Conservation (phyloP, 2,797 vertebrate species). For the Girardinus metallicus region DNA sequence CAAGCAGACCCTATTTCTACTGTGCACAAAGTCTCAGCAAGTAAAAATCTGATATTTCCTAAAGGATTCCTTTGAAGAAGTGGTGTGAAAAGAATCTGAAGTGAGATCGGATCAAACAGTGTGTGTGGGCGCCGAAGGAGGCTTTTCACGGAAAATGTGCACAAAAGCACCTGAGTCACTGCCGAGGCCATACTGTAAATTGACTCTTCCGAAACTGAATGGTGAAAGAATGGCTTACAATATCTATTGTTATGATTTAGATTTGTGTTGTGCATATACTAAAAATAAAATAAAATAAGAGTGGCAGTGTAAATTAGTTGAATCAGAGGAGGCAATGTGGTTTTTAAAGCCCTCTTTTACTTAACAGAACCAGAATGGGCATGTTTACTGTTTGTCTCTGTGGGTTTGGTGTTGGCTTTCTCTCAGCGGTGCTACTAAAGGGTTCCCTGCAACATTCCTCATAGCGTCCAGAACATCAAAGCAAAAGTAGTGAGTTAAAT, state of each 20-base stretch:
- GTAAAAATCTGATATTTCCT: slow-evolving; percentile 5
- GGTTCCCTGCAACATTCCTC: slow-evolving; percentile 24
- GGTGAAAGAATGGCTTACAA: slow-evolving; percentile 6
- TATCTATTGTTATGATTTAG: background rate
- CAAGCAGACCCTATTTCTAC: background rate
- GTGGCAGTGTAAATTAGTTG: background rate
- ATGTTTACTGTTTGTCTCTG: slow-evolving; percentile 20
- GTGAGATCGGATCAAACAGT: slow-evolving; percentile 20
- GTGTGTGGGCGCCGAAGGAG: slow-evolving; percentile 23
- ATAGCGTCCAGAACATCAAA: slow-evolving; percentile 20
- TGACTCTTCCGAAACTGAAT: slow-evolving; percentile 8
- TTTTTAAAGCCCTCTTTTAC: slow-evolving; percentile 38
- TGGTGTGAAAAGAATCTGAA: slow-evolving; percentile 25
- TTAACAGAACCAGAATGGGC: slow-evolving; percentile 19
- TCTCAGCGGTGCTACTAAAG: slow-evolving; percentile 36
- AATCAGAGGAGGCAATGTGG: slow-evolving; percentile 31
- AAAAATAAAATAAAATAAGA: background rate
- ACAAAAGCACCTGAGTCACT: slow-evolving; percentile 42
- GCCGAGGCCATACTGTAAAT: slow-evolving; percentile 16
- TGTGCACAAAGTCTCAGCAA: background rate
- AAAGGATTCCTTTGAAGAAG: slow-evolving; percentile 22
- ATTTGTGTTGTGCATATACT: slow-evolving; percentile 10
- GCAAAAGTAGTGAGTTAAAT: slow-evolving; percentile 31
- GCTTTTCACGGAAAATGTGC: slow-evolving; percentile 23
- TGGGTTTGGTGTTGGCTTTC: slow-evolving; percentile 25